Evolutionary conservation across 2,113 vertebrate genomes (phyloP).

Genomic region (Periophthalmus modestus): DNA sequence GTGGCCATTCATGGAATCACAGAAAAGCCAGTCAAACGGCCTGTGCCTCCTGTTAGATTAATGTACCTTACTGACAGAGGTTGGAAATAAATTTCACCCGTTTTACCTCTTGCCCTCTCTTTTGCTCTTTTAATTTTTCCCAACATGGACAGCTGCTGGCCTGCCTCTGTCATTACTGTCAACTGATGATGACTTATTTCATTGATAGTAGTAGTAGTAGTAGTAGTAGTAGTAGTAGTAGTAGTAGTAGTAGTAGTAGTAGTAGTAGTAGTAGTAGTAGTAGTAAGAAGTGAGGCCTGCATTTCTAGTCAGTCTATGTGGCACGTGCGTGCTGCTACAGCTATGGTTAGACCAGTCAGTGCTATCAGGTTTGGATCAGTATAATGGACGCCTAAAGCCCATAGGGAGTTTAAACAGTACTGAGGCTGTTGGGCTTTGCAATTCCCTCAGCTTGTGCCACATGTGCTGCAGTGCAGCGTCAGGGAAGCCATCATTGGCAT

Average conservation of each 20-base stretch:
- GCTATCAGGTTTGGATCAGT: conserved; percentile 58
- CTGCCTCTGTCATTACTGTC: background rate
- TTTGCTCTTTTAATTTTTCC: conserved; percentile 65
- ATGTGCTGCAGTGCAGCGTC: conserved; percentile 54
- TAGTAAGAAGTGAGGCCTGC: background rate
- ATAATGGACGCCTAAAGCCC: conserved; percentile 29
- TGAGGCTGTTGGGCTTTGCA: conserved; percentile 15
- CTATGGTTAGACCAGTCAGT: conserved; percentile 34
- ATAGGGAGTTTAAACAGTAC: conserved; percentile 5
- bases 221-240: background rate
- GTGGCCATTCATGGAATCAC: conserved; percentile 54
- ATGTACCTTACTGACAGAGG: conserved; percentile 84
- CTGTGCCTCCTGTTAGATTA: conserved; percentile 88
- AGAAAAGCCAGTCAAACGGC: conserved; percentile 77
- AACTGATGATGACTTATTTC: conserved; percentile 31
- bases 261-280: background rate
- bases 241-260: background rate
- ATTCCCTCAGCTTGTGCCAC: conserved; percentile 49
- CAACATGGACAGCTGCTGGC: conserved; percentile 42
- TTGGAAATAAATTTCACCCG: conserved; percentile 73
- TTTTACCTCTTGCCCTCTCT: conserved; percentile 65
- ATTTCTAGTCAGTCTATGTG: conserved; percentile 27
- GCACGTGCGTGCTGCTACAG: conserved; percentile 42
- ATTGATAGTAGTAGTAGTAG: background rate
- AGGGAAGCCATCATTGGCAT: conserved; percentile 49